Base-by-base conservation (phyloP, 2,888 invertebrate genomes). In the Yponomeuta sedellus region DNA sequence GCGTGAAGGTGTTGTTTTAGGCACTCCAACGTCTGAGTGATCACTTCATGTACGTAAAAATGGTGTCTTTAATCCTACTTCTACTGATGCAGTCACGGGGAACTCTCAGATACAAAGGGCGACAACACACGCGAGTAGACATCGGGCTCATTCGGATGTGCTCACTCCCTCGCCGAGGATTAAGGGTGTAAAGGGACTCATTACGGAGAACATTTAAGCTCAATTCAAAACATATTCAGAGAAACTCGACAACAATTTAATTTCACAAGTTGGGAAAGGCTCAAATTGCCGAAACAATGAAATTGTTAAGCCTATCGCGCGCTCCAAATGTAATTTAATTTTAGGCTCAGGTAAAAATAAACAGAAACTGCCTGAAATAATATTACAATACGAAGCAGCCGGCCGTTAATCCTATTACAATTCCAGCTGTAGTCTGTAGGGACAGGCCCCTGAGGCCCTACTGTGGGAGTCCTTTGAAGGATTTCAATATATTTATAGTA, bases 361-460 rank as follows among this genome's bases (percentile, higher is more conserved):
- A 52, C 44, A 52, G 44, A 52, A 52, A 52, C 44, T 52, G 44
- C 44, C 44, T 52, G 44, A 52, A 52, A 52, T 52, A 52, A 52
- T 52, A 52, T 52, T 52, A 52, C 44, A 52, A 52, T 52, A 52
- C 44, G 44, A 52, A 52, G 44, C 44, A 16, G 44, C 4, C 44
- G 44, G 44, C 44, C 12, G 44, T 52, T 52, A 52, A 52, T 52
- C 44, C 44, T 52, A 52, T 52, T 52, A 52, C 44, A 52, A 52
- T 52, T 52, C 44, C 44, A 52, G 44, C 44, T 52, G 44, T 12
- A 52, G 44, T 16, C 12, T 52, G 44, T 16, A 52, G 44, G 16
- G 44, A 52, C 34, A 2, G 25, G 44, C 16, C 16, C 44, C 44
- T 52, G 44, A 3, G 44, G 16, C 16, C 44, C 16, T 52, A 52